Evolutionary conservation across 2,113 vertebrate genomes (phyloP).

Genomic region (Rhinichthys klamathensis): DNA sequence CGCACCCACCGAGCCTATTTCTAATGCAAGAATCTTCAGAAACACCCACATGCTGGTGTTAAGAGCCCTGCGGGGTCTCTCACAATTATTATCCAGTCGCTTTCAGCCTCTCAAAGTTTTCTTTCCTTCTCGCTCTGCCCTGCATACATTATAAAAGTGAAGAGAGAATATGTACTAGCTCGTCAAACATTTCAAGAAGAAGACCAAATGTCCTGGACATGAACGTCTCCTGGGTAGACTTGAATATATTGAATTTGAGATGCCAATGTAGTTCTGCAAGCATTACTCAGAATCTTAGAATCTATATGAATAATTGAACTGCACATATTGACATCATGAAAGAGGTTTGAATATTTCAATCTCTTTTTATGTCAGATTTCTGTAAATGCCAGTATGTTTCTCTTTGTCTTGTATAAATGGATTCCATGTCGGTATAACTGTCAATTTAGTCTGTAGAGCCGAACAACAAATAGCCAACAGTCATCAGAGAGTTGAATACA

Average conservation of each 20-base stretch:
- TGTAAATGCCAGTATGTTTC: conserved; percentile 6
- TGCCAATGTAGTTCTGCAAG: neutral
- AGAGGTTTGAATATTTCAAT: conserved; percentile 7
- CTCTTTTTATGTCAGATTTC: conserved; percentile 12
- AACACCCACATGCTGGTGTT: conserved; percentile 35
- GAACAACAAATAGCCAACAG: neutral
- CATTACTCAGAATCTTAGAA: neutral
- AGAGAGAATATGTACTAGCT: conserved; percentile 45
- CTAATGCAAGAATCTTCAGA: conserved; percentile 11
- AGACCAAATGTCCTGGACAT: neutral
- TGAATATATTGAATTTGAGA: conserved; percentile 15
- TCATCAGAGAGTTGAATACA: neutral
- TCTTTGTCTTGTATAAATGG: neutral
- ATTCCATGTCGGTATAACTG: neutral
- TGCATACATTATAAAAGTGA: conserved; percentile 59
- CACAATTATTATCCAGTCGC: conserved; percentile 56
- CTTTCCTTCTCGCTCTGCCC: conserved; percentile 36
- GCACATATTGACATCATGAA: neutral
- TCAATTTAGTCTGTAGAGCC: neutral
- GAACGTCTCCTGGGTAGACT: neutral
- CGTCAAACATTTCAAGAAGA: conserved; percentile 28
- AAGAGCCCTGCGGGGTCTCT: conserved; percentile 31
- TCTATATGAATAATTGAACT: neutral
- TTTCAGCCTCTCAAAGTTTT: conserved; percentile 55
- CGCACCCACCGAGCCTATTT: conserved; percentile 26